Evolutionary conservation across 2,888 invertebrate species (phyloP).

Genomic region (Himalopsyche kuldschensis): DNA sequence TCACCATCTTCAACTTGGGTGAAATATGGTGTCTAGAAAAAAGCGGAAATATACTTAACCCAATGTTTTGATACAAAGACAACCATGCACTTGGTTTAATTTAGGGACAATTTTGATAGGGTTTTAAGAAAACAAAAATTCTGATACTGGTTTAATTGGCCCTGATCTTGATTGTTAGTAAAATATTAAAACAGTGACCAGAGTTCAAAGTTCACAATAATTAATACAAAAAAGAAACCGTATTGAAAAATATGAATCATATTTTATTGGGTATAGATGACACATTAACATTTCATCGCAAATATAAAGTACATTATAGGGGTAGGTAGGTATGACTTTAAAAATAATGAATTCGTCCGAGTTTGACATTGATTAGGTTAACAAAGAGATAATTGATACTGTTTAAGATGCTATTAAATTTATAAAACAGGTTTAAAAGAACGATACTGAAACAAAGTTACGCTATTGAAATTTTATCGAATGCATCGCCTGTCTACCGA

Average conservation of each 20-base stretch:
- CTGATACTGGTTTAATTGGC: too few species aligned
- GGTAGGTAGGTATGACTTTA: neutral
- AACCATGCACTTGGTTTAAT: too few species aligned
- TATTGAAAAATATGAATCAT: neutral
- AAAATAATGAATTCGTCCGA: neutral
- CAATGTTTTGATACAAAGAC: too few species aligned
- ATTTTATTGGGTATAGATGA: neutral
- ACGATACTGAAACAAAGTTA: too few species aligned
- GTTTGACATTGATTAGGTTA: neutral
- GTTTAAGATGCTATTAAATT: neutral
- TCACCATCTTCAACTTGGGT: too few species aligned
- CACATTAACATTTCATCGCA: neutral
- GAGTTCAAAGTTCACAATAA: neutral
- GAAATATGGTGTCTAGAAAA: too few species aligned
- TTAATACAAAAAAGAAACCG: neutral
- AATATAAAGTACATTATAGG: neutral
- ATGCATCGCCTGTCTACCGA: neutral
- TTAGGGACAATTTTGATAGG: too few species aligned
- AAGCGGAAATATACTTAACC: too few species aligned
- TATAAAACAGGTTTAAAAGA: neutral
- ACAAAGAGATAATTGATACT: neutral
- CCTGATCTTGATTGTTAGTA: too few species aligned
- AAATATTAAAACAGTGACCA: neutral
- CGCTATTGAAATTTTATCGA: neutral
- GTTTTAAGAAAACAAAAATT: too few species aligned